phyloP scores from a whole-genome alignment of 2,888 invertebrate genomes.

The Phyto melanocephala region DNA sequence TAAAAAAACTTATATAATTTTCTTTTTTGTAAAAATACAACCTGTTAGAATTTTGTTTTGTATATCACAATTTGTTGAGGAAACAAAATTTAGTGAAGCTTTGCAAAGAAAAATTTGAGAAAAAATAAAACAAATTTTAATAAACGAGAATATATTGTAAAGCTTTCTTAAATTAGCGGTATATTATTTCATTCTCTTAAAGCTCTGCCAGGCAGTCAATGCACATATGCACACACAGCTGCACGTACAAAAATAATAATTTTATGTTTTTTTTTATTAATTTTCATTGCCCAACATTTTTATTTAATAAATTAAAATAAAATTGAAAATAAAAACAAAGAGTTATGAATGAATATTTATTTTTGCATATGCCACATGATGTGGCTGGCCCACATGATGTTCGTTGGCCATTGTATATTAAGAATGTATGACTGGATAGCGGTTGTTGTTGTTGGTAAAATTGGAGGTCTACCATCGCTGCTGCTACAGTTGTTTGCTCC shows the following conservation, averaged over 20 bases:
- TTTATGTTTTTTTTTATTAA: neutral
- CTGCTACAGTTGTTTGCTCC: neutral
- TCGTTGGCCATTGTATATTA: constrained; percentile 29
- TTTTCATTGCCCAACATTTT: neutral
- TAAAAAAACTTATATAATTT: too few relatives aligned
- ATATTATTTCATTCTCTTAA: neutral
- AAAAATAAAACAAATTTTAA: too few relatives aligned
- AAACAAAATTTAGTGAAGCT: too few relatives aligned
- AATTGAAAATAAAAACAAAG: neutral
- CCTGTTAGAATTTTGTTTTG: too few relatives aligned
- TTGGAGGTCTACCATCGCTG: neutral
- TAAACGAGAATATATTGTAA: too few relatives aligned
- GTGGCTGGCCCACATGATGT: constrained; percentile 31
- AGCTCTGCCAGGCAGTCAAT: neutral
- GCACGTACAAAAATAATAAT: neutral
- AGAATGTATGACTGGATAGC: neutral
- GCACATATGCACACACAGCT: neutral
- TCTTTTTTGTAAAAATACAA: too few relatives aligned
- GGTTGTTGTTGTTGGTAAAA: neutral
- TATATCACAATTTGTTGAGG: too few relatives aligned
- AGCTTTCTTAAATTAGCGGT: too few relatives aligned
- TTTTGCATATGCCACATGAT: constrained; percentile 40
- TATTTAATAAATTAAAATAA: constrained; percentile 33
- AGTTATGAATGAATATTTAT: constrained; percentile 13
- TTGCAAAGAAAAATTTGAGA: too few relatives aligned